These are phyloP conservation scores for Neostethus bicornis DNA, from an alignment of 2,797 vertebrate genomes.

Conservation along the genomic window DNA sequence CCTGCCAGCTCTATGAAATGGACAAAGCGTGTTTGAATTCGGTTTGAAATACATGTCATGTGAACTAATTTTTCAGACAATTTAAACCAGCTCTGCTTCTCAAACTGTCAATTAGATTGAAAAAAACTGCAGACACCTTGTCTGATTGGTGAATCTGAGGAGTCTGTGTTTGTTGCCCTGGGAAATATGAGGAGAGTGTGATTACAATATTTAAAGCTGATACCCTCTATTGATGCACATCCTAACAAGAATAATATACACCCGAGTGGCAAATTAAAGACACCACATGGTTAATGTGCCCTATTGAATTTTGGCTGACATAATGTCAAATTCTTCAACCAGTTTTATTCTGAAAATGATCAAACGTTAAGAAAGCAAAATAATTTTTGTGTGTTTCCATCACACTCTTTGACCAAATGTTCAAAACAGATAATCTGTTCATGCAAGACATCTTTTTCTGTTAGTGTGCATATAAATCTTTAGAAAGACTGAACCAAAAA, in stretches of 20 bases:
- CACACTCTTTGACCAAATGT: conserved; percentile 6
- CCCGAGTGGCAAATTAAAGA: conserved; percentile 35
- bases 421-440: conserved; percentile 1
- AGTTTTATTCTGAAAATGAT: conserved; percentile 22
- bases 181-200: conserved; percentile 17
- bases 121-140: conserved; percentile 47
- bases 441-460: conserved; percentile 16
- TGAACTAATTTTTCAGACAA: no score
- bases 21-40: no score
- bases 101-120: conserved; percentile 42
- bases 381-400: conserved; percentile 31
- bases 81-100: conserved; percentile 20
- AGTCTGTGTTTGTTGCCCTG: conserved; percentile 33
- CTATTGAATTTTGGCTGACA: conserved; percentile 31
- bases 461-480: conserved; percentile 33
- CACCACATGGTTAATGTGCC: conserved; percentile 14
- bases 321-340: conserved; percentile 12
- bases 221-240: conserved; percentile 53
- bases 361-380: conserved; percentile 25
- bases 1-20: no score
- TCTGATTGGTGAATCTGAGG: conserved; percentile 19
- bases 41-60: no score
- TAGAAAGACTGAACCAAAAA: conserved; percentile 45
- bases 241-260: conserved; percentile 33
- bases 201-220: conserved; percentile 57